A percentile compares a stretch with the other conserved stretches of the same genome.
These are phyloP conservation scores for Quiscalus mexicanus DNA, from an alignment of 2,113 vertebrate species.

Conservation along the genomic window DNA sequence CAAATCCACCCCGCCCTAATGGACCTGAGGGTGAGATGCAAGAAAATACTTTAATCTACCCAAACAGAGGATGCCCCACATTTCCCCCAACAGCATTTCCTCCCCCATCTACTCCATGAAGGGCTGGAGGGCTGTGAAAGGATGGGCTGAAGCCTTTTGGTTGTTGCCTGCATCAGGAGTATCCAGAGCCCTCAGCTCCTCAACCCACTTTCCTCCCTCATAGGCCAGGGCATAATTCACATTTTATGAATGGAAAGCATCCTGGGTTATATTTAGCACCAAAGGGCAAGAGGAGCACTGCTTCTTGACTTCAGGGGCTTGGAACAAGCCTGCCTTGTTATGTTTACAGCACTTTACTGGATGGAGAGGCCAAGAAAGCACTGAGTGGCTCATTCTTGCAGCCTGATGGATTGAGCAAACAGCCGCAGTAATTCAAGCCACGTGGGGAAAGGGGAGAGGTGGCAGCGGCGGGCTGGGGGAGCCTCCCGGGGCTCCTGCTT, in stretches of 20 bases:
- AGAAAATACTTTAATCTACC: background rate
- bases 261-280: conserved; percentile 18
- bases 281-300: background rate
- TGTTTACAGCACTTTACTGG: background rate
- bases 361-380: conserved; percentile 2
- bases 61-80: background rate
- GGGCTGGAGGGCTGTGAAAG: background rate
- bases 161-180: background rate
- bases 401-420: conserved; percentile 38
- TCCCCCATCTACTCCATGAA: background rate
- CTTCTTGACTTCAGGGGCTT: conserved; percentile 26
- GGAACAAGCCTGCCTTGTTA: conserved; percentile 43
- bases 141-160: background rate
- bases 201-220: background rate
- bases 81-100: background rate
- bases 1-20: accelerated
- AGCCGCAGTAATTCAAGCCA: conserved; percentile 39
- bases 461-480: background rate
- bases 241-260: conserved; percentile 48
- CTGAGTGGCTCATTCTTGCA: background rate
- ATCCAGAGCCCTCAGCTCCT: background rate
- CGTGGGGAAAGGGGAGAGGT: background rate
- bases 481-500: background rate
- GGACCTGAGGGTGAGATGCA: background rate
- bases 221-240: background rate